Base-by-base conservation (phyloP, 2,888 invertebrate genomes). In the Spisula subtruncata region DNA sequence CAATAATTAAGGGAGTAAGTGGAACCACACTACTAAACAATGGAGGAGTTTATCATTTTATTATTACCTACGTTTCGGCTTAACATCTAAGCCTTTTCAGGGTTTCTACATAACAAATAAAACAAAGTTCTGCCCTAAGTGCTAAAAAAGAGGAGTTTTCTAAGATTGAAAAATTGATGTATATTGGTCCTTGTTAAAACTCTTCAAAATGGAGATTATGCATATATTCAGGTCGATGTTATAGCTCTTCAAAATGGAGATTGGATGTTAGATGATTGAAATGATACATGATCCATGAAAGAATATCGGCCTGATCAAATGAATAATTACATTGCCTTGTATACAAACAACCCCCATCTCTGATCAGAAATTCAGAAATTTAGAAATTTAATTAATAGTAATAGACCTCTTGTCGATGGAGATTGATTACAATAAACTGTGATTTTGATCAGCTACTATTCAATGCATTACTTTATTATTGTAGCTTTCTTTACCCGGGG, bases 321-420 rank as follows among this genome's bases (percentile, higher is more conserved):
- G n/a, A n/a, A 25, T 66, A 66, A 66, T 66, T 71, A 66, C 0
- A 25, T n/a, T 83, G 32, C 25, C 25, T 41, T 16, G 60, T 66
- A 83, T 46, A 20, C 71, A 66, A 41, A 46, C n/a, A 25, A 10
- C n/a, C 66, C 41, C 83, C 71, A 83, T 32, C 60, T 83, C 82
- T 82, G 48, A 85, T 75, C 51, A 35, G 32, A 85, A 84, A 84
- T 84, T 51, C 75, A 25, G 51, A 85, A 85, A 85, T 79, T 85
- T 85, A 85, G 75, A 85, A 85, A 85, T 79, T 85, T 85, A 85
- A 85, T 85, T 85, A 85, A 66, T 12, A 25, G 60, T 66, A 10
- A n/a, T 66, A 66, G 60, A 25, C 25, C n/a, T 0, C n/a, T 25
- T 25, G n/a, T 25, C 6, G 5, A 25, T 66, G 25, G 25, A 66